A percentile compares a stretch with the other conserved stretches of the same genome.
Conservation (phyloP, 2,113 vertebrate species). For the Ranitomeya imitator region DNA sequence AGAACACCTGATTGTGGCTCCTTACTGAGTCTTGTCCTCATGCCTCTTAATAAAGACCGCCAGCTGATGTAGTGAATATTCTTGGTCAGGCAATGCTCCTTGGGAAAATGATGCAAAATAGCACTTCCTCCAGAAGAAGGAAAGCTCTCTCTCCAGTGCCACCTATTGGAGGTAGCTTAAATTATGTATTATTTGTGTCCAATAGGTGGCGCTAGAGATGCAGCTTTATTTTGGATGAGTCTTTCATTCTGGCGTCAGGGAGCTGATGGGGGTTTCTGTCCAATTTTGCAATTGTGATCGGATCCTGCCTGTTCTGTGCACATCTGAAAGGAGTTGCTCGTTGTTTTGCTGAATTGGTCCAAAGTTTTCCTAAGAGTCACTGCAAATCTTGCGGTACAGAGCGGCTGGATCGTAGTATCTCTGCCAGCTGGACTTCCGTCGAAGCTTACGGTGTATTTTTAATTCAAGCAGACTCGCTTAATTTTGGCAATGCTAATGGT, state of each 20-base stretch:
- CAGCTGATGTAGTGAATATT: too few species aligned
- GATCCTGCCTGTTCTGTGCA: neutral
- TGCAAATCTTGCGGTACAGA: neutral
- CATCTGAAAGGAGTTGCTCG: neutral
- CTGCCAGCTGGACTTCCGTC: neutral
- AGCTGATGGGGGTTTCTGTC: neutral
- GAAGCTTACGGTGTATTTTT: neutral
- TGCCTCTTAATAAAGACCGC: neutral
- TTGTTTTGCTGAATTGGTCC: neutral
- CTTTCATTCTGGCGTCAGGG: neutral
- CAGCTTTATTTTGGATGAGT: too few species aligned
- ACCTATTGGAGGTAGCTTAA: too few species aligned
- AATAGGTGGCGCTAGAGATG: too few species aligned
- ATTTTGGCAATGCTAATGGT: neutral
- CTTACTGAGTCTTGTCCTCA: neutral
- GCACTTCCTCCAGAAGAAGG: too few species aligned
- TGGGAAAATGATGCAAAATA: too few species aligned
- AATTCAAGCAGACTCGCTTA: neutral
- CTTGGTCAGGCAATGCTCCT: too few species aligned
- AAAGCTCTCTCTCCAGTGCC: too few species aligned
- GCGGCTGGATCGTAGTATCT: accelerated
- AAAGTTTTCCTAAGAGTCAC: slow-evolving; percentile 3
- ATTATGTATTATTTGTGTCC: too few species aligned
- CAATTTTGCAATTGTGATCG: neutral
- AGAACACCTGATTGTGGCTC: neutral